Conservation (phyloP, 1,140 invertebrate species). For the Bombus superbus region DNA sequence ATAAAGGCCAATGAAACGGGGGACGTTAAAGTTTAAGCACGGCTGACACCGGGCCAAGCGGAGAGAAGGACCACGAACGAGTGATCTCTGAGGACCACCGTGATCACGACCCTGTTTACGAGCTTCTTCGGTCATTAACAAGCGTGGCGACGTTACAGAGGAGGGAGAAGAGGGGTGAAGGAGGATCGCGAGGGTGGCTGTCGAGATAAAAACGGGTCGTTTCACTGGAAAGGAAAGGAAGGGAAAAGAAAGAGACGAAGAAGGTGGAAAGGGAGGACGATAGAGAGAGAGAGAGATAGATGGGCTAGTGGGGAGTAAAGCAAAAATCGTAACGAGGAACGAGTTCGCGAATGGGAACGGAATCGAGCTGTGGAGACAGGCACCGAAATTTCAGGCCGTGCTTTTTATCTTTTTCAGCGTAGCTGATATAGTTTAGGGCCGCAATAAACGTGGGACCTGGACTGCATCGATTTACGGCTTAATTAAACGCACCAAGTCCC, state of each 20-base stretch:
- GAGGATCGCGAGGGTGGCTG: constrained; percentile 44
- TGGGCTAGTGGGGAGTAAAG: background rate
- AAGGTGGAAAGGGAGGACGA: background rate
- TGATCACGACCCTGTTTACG: constrained; percentile 62
- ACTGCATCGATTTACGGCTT: constrained; percentile 74
- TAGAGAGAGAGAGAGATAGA: background rate
- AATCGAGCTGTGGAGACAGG: constrained; percentile 24
- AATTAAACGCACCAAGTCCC: constrained; percentile 70
- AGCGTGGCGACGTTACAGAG: constrained; percentile 3
- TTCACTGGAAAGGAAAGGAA: background rate
- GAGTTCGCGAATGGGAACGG: background rate
- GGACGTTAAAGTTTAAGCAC: constrained; percentile 55
- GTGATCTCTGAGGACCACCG: constrained; percentile 61
- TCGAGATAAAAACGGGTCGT: constrained; percentile 53
- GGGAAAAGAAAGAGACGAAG: background rate
- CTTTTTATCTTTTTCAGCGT: constrained; percentile 55
- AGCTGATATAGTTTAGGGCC: constrained; percentile 69
- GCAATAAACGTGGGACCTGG: constrained; percentile 68
- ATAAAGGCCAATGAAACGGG: constrained; percentile 59
- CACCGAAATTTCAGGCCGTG: constrained; percentile 27
- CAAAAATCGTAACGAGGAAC: constrained; percentile 41
- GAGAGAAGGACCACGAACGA: background rate
- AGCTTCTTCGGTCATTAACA: constrained; percentile 63
- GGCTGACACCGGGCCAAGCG: background rate
- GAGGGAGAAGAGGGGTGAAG: background rate